Evolutionary conservation across 2,113 vertebrate species (phyloP), one percentile per base, ranked within the genome.

Genomic region (Tapirus terrestris): DNA sequence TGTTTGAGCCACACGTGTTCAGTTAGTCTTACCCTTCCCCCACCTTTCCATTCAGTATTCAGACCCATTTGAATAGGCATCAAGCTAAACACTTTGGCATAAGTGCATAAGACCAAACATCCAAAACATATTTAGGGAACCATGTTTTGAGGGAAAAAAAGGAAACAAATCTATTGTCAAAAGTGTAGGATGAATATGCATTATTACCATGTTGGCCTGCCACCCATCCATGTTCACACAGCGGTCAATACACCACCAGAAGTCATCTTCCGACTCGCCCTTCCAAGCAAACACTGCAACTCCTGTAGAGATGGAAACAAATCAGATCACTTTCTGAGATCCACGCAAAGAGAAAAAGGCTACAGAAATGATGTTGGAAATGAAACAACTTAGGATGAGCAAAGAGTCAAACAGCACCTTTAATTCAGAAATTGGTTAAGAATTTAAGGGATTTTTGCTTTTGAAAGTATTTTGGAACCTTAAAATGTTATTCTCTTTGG

Each of bases 231-330:
- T 98, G 97, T 99, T 99, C 96, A 99, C 99, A 97, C 99, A 99
- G 97, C 99, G 99, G 98, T 99, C 99, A 51, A 99, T 99, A 98
- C 99, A 99, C 99, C 99, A 99, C 99, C 99, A 99, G 99, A 99
- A 99, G 98, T 99, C 99, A 83, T 99, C 99, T 98, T 99, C 99
- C 0, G 99, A 99, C 98, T 99, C 99, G 39, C 99, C 99, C 91
- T 99, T 99, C 99, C 99, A 99, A 53, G 99, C 99, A 98, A 99
- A 99, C 98, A 99, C 99, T 0, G 99, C 99, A 51, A 99, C 99
- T 96, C 99, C 99, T 99, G 96, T 5, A 84, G 94, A 98, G 96
- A 97, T 53, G 58, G 95, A 97, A 97, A 95, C 39, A 23, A 56
- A 92, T 81, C 93, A 97, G 93, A 65, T 1, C 31, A 56, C 39